A percentile compares a stretch with the other conserved stretches of the same genome.
phyloP scores from a whole-genome alignment of 2,888 invertebrate genomes.

The Autographa pulchrina region DNA sequence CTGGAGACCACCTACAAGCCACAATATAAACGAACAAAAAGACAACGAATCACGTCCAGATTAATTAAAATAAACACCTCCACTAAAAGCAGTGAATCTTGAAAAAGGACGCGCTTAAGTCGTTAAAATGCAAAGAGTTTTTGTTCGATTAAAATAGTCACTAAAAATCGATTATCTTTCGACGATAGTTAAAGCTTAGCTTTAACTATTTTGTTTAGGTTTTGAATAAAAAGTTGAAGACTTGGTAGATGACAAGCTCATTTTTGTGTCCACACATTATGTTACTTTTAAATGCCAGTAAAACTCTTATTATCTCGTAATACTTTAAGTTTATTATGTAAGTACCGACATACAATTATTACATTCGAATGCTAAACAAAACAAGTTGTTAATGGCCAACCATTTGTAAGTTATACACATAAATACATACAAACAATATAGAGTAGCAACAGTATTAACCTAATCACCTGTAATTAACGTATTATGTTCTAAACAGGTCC shows the following conservation, averaged over 20 bases:
- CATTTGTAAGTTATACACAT: neutral
- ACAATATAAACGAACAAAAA: conserved; percentile 27
- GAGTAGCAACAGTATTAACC: conserved; percentile 11
- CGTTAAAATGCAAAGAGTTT: neutral
- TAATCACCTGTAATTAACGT: conserved; percentile 33
- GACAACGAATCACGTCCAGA: conserved; percentile 23
- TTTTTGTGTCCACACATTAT: neutral
- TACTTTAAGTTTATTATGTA: neutral
- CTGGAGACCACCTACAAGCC: conserved; percentile 45
- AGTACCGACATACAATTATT: neutral
- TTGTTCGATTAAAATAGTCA: neutral
- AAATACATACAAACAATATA: conserved; percentile 1
- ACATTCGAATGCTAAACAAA: neutral
- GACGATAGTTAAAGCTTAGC: neutral
- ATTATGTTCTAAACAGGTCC: conserved; percentile 44
- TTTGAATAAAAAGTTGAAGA: no score
- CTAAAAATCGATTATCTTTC: neutral
- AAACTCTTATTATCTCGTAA: neutral
- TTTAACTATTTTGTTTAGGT: neutral
- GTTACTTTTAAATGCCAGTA: neutral
- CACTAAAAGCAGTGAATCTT: neutral
- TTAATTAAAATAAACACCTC: conserved; percentile 23
- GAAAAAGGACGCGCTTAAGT: neutral
- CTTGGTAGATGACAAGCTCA: neutral
- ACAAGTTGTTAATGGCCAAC: neutral